Evolutionary conservation across 2,888 invertebrate species (phyloP).

Genomic region (Gastracanthus pulcherrimus): DNA sequence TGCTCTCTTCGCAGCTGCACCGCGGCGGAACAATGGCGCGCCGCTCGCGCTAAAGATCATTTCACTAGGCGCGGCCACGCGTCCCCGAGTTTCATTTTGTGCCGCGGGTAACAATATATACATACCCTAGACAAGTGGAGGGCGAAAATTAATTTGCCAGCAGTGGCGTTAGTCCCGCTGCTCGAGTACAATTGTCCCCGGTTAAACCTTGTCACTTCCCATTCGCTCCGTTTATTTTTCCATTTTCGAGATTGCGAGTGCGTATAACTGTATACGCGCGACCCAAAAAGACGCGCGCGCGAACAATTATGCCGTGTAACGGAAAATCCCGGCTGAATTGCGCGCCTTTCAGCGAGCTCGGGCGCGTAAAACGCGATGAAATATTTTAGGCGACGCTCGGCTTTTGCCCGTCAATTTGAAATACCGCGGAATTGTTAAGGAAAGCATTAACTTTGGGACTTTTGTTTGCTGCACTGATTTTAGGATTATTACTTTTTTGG

Average conservation of each 20-base stretch:
- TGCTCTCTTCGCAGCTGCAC: not conserved
- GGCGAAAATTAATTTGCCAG: constrained; percentile 54
- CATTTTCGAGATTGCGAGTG: not conserved
- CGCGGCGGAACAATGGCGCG: not conserved
- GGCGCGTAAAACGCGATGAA: not conserved
- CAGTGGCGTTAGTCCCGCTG: too few species aligned
- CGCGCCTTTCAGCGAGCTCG: constrained; percentile 7
- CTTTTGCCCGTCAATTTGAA: constrained; percentile 31
- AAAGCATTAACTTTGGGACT: too few species aligned
- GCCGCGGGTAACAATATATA: constrained; percentile 34
- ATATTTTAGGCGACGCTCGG: constrained; percentile 31
- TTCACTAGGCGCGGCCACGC: not conserved
- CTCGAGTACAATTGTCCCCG: constrained; percentile 31
- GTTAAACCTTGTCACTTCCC: constrained; percentile 40
- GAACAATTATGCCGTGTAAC: constrained; percentile 43
- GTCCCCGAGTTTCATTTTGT: constrained; percentile 38
- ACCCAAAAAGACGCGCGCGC: constrained; percentile 12
- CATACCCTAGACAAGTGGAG: constrained; percentile 43
- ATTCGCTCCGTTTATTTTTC: constrained; percentile 45
- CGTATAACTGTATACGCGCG: not conserved
- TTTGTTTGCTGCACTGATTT: too few species aligned
- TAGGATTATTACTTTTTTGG: too few species aligned
- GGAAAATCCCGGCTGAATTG: constrained; percentile 30
- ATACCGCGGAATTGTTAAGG: constrained; percentile 1
- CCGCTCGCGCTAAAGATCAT: constrained; percentile 34